Conservation (phyloP, 1,140 invertebrate genomes). For the Piezodorus guildinii region DNA sequence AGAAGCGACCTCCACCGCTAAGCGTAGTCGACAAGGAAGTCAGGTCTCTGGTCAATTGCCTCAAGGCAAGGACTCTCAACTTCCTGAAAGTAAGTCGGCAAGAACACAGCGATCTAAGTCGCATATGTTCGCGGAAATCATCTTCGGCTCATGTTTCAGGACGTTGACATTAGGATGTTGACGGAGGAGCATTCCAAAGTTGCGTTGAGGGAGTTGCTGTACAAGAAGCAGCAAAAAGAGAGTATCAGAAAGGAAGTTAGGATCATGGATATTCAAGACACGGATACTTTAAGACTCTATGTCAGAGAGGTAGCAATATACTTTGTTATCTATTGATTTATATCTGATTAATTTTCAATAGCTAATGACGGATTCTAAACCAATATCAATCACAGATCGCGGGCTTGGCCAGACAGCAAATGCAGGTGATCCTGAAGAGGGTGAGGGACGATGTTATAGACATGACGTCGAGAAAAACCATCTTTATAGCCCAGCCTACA, state of each 20-base stretch:
- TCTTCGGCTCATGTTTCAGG: neutral
- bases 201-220: neutral
- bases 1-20: too few relatives aligned
- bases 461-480: neutral
- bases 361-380: neutral
- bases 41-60: neutral
- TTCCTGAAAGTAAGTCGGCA: neutral
- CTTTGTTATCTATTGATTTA: neutral
- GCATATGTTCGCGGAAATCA: too few relatives aligned
- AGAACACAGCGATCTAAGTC: too few relatives aligned
- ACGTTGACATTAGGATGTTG: neutral
- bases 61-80: neutral
- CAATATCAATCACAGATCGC: neutral
- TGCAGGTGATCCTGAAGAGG: neutral
- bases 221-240: neutral
- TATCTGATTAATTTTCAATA: too few relatives aligned
- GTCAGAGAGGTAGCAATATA: neutral
- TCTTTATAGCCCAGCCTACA: neutral
- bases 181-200: neutral
- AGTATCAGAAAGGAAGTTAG: neutral
- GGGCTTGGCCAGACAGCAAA: neutral
- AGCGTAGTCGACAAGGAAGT: neutral
- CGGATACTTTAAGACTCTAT: neutral
- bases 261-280: neutral
- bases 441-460: neutral